phyloP scores from a whole-genome alignment of 2,797 vertebrate genomes.

The Mallotus villosus region DNA sequence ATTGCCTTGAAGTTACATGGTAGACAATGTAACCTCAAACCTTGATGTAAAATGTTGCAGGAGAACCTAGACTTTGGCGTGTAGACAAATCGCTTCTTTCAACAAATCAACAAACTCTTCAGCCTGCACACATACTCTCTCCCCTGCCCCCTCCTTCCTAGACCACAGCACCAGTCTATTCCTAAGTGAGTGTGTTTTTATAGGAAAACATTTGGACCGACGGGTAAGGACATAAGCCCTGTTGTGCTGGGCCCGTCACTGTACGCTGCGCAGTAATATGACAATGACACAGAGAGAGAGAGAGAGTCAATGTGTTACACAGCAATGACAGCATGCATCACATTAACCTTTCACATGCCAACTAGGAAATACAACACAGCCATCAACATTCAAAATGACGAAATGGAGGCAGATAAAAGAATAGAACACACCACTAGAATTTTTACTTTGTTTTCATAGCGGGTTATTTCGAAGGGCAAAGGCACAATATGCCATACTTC shows the following conservation, averaged over 20 bases:
- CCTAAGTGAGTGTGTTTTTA: neutral
- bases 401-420: neutral
- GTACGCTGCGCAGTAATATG: neutral
- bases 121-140: too few species aligned
- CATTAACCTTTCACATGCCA: conserved; percentile 16
- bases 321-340: conserved; percentile 28
- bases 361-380: conserved; percentile 12
- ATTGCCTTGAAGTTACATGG: too few species aligned
- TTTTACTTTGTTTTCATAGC: too few species aligned
- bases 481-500: neutral
- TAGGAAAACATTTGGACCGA: neutral
- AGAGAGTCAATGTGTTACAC: neutral
- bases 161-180: too few species aligned
- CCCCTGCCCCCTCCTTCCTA: too few species aligned
- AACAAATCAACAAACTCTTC: too few species aligned
- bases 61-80: too few species aligned
- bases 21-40: too few species aligned
- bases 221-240: neutral
- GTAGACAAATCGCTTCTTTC: too few species aligned
- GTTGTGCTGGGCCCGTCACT: neutral
- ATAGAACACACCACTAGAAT: too few species aligned
- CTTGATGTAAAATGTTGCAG: too few species aligned
- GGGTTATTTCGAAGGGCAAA: too few species aligned
- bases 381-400: conserved; percentile 6
- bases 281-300: neutral